Base-by-base conservation (phyloP, 2,113 vertebrate genomes). In the Heliornis fulica region DNA sequence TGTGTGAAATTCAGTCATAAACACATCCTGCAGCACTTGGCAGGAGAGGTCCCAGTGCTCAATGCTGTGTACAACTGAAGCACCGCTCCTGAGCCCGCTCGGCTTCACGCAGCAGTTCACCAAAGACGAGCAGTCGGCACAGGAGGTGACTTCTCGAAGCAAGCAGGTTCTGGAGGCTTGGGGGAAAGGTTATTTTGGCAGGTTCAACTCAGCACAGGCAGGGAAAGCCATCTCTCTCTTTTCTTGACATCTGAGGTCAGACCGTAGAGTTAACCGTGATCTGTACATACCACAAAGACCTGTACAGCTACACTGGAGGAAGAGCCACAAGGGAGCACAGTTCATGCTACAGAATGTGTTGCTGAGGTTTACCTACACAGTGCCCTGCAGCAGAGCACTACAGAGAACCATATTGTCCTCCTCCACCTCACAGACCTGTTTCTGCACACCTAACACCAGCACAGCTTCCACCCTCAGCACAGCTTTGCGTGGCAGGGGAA, bases 401-500 rank as follows among this genome's bases (percentile, higher is more conserved):
- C 1, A 8, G 65, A n/a, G 46, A 61, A 16, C 25, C 23, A 17
- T 2, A 6, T 66, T 20, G 34, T 40, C 28, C 51, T 81, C 43
- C 65, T 63, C 87, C 66, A 3, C 40, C 75, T 14, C 78, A 20
- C 2, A 18, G 7, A 82, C 15, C 13, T 13, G 26, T 25, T 70
- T 38, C 43, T 36, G 17, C 51, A 25, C 11, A 9, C n/a, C 26
- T 46, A 38, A 3, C 0, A 14, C 0, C 4, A 13, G 17, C 1
- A 28, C 31, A 46, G 56, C 36, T 75, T 59, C 46, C 56, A n/a
- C 38, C 53, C 64, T 48, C 76, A 31, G 26, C 83, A 90, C n/a
- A n/a, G n/a, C n/a, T n/a, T n/a, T n/a, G n/a, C n/a, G n/a, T n/a
- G n/a, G n/a, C n/a, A n/a, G n/a, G n/a, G n/a, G 80, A 77, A 83